Conservation (phyloP, 2,888 invertebrate genomes). For the Drosophila pseudotakahashii region DNA sequence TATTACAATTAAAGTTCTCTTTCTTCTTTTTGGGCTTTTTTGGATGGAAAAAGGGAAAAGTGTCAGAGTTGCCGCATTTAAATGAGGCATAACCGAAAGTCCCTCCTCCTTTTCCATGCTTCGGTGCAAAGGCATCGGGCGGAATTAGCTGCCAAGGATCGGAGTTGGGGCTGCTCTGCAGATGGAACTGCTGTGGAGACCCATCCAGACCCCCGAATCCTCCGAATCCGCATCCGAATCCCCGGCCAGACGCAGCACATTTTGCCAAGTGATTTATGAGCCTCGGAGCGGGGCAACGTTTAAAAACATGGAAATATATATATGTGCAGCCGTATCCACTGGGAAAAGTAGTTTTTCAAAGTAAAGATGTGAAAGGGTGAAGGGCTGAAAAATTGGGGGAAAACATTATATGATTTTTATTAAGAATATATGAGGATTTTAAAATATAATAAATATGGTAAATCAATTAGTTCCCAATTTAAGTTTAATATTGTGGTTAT, state of each 20-base stretch:
- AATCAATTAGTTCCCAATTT: no score
- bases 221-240: slow-evolving; percentile 25
- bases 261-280: slow-evolving; percentile 78
- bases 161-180: slow-evolving; percentile 22
- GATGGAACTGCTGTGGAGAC: slow-evolving; percentile 20
- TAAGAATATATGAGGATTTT: no score
- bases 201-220: slow-evolving; percentile 17
- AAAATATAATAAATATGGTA: no score
- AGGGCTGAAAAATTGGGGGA: not conserved
- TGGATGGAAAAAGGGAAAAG: not conserved
- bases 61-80: slow-evolving; percentile 57
- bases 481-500: no score
- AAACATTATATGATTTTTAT: no score
- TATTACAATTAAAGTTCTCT: slow-evolving; percentile 74
- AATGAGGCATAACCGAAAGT: slow-evolving; percentile 64
- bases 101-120: slow-evolving; percentile 53
- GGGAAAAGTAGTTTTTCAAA: not conserved
- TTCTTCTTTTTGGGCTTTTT: not conserved
- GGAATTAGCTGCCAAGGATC: slow-evolving; percentile 44
- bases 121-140: slow-evolving; percentile 31
- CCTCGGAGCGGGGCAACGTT: slow-evolving; percentile 64
- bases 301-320: slow-evolving; percentile 73
- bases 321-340: not conserved
- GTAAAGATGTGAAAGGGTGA: no score
- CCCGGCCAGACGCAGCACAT: slow-evolving; percentile 56